Evolutionary conservation across 1,140 invertebrate genomes (phyloP), one percentile per base, ranked within the genome.

Genomic region (Ceratina calcarata): DNA sequence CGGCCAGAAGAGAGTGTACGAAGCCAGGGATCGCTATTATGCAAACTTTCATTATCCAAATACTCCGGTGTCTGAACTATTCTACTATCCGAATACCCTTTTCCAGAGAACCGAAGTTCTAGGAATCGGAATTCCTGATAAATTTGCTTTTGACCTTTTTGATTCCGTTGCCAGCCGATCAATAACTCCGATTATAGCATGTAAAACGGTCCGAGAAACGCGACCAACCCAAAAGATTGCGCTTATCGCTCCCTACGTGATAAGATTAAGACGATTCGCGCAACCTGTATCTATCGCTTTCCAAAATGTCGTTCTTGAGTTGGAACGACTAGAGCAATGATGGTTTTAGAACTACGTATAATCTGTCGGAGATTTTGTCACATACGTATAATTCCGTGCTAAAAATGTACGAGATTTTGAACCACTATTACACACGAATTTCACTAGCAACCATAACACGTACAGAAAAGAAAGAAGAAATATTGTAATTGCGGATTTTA

Each of bases 41-140:
- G 66, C 66, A 68, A 68, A 68, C 66, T 68, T 22, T 53, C 66
- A 15, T 68, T 68, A 53, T 68, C 45, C 66, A 68, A 68, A 68
- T 68, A 68, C 66, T 27, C 10, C 16, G 45, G 45, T 67, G 66
- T n/a, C 22, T n/a, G 22, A n/a, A 53, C 66, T 27, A 24, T 53
- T 67, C 37, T 10, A 51, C 45, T 24, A 22, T 22, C 20, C 22
- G 20, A 16, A 12, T 18, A 10, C 37, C 65, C 15, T 67, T 16
- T 24, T n/a, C 66, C 66, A 15, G 22, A 20, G 13, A 53, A 68
- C 37, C 37, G 37, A 15, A 66, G 18, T n/a, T 66, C 15, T 27
- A 3, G 4, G 12, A 45, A 68, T 27, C 18, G 22, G 16, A 53
- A 53, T 68, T 53, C 16, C 49, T 6, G 49, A n/a, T n/a, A 68